Conservation (phyloP, 1,140 invertebrate genomes). For the Habropoda laboriosa region DNA sequence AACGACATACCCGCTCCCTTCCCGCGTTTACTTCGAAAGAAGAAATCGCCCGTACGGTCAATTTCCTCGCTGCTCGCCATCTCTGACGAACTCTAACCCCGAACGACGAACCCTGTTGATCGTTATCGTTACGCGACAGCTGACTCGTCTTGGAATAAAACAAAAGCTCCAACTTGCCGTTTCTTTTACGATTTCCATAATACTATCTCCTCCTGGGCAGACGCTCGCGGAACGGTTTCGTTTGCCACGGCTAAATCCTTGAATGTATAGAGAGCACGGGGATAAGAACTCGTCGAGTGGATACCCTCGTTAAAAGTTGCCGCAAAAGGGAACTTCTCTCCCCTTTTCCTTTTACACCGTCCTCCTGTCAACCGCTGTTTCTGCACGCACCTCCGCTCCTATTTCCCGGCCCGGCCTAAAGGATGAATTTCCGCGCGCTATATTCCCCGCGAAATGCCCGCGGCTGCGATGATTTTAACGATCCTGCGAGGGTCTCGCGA, state of each 20-base stretch:
- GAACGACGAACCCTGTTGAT: no score
- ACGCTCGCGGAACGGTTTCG: background rate
- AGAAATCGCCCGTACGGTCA: background rate
- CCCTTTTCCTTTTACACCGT: slow-evolving; percentile 3
- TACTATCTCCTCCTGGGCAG: background rate
- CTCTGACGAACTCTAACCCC: no score
- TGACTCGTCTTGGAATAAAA: background rate
- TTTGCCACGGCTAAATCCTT: background rate
- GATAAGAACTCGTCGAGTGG: slow-evolving; percentile 37
- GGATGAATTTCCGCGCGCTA: slow-evolving; percentile 17
- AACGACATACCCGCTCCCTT: no score
- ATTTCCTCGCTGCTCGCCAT: background rate
- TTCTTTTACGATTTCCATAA: background rate
- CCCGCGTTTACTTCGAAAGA: no score
- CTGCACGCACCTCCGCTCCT: no score
- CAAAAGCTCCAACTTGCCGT: background rate
- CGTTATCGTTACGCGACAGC: background rate
- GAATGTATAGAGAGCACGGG: background rate
- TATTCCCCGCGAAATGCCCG: background rate
- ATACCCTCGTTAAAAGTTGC: slow-evolving; percentile 54
- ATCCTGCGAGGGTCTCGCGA: background rate
- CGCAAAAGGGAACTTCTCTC: slow-evolving; percentile 47
- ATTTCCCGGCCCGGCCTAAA: no score
- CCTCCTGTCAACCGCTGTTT: slow-evolving; percentile 9
- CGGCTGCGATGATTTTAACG: slow-evolving; percentile 25